Evolutionary conservation across 2,113 vertebrate genomes (phyloP).

Genomic region (Pungitius pungitius): DNA sequence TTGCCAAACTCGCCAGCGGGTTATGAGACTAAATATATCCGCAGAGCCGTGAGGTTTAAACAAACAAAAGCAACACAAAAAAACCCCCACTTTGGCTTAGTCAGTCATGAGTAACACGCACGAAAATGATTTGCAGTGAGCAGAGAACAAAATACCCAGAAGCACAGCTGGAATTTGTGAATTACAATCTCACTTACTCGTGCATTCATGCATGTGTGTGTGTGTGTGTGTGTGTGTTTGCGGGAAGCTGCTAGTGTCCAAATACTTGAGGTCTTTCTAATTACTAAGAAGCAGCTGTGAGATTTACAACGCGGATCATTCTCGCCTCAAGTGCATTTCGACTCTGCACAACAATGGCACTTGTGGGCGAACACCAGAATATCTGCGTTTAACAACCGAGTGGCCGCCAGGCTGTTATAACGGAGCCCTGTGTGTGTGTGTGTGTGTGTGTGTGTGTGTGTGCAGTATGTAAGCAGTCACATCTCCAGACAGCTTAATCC

Average conservation of each 20-base stretch:
- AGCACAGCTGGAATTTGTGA: background rate
- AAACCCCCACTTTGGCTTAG: background rate
- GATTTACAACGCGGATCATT: slow-evolving; percentile 29
- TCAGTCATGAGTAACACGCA: background rate
- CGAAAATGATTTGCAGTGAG: background rate
- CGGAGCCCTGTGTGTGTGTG: background rate
- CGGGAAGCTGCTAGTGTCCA: slow-evolving; percentile 11
- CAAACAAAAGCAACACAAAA: background rate
- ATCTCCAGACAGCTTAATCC: slow-evolving; percentile 45
- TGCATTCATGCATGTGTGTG: background rate
- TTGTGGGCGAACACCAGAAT: slow-evolving; percentile 23
- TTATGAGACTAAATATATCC: background rate
- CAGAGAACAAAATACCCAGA: background rate
- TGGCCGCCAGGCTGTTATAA: slow-evolving; percentile 12
- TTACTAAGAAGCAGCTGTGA: slow-evolving; percentile 43
- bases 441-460: background rate
- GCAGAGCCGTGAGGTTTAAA: background rate
- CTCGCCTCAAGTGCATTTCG: slow-evolving; percentile 9
- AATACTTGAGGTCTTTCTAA: slow-evolving; percentile 52
- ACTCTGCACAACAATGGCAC: slow-evolving; percentile 3
- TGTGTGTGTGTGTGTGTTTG: background rate
- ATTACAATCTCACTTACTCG: slow-evolving; percentile 8
- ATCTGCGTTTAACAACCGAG: slow-evolving; percentile 26
- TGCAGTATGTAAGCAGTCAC: slow-evolving; percentile 11
- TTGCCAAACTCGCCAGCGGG: too few species aligned